Percentiles rank a stretch among this genome's conserved stretches.
phyloP scores from a whole-genome alignment of 2,113 vertebrate species.

The Albula glossodonta region DNA sequence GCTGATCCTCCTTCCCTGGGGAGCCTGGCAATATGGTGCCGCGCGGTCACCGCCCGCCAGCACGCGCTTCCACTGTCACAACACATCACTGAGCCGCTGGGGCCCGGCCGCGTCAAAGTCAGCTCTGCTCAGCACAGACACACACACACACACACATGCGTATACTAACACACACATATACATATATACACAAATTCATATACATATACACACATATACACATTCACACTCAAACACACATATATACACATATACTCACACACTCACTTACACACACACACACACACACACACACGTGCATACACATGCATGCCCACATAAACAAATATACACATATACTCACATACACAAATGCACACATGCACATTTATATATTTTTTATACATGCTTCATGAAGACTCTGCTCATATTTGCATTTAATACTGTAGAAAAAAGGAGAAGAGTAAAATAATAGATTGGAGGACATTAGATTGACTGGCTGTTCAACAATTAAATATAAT shows the following conservation, averaged over 20 bases:
- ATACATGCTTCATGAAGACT: too few relatives aligned
- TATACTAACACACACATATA: background rate
- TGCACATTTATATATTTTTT: background rate
- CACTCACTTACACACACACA: background rate
- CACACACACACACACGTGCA: background rate
- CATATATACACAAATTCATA: conserved; percentile 22
- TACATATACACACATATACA: conserved; percentile 11
- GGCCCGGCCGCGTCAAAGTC: conserved; percentile 11
- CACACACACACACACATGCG: conserved; percentile 38
- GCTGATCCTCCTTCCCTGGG: conserved; percentile 74
- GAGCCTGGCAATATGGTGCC: conserved; percentile 79
- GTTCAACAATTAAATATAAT: too few relatives aligned
- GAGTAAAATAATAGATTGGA: too few relatives aligned
- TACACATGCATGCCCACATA: background rate
- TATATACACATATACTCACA: conserved; percentile 5
- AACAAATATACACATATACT: background rate
- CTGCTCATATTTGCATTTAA: too few relatives aligned
- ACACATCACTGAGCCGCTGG: conserved; percentile 67
- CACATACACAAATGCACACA: background rate
- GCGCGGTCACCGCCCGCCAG: conserved; percentile 69
- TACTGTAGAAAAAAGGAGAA: too few relatives aligned
- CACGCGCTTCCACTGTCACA: conserved; percentile 74
- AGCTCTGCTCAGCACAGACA: background rate
- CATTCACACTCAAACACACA: conserved; percentile 1
- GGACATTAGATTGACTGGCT: too few relatives aligned